Base-by-base conservation (phyloP, 2,888 invertebrate species). In the Notodonta dromedarius region DNA sequence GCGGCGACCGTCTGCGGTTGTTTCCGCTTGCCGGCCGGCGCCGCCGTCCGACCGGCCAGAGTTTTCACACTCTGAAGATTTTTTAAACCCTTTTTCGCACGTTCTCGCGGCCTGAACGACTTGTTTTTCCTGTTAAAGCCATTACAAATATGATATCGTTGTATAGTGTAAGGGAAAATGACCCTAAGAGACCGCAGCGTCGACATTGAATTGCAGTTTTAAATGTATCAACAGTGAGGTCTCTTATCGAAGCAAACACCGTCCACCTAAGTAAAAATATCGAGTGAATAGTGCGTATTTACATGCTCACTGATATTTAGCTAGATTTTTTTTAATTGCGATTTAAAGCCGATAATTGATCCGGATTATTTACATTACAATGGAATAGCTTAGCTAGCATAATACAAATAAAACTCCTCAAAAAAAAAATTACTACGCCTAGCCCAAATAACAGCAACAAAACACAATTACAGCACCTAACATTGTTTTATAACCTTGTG, bases 51-150 rank as follows among this genome's bases (percentile, higher is more conserved):
- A 4, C 97, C 97, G 1, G 98, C 98, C 59, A 98, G 93, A 5
- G 98, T 98, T 91, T 98, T 98, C 67, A 98, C 97, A 58, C 98
- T 97, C 91, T 98, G 97, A 62, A 98, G 94, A 91, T 98, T 98
- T 88, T 98, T 97, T 82, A 98, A 93, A 62, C 97, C 97, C 84
- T 98, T 97, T 90, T 97, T 97, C 79, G 97, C 96, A 61, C 97
- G 94, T 87, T 97, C 96, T 60, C 97, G 94, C n/a, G 98, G 97
- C 78, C 97, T 95, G 93, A 97, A 98, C 66, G 98, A 98, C 91
- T 98, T 98, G 94, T 97, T 98, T 94, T 98, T 98, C 96, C 98
- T 98, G 94, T 74, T 66, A 67, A 79, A 70, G 40, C 62, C 74
- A 66, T 66, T 59, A 64, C 46, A 54, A 53, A 8, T 56, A 24